phyloP scores from a whole-genome alignment of 92 coral and sea anemone genomes.

The Zoanthus gigantus region DNA sequence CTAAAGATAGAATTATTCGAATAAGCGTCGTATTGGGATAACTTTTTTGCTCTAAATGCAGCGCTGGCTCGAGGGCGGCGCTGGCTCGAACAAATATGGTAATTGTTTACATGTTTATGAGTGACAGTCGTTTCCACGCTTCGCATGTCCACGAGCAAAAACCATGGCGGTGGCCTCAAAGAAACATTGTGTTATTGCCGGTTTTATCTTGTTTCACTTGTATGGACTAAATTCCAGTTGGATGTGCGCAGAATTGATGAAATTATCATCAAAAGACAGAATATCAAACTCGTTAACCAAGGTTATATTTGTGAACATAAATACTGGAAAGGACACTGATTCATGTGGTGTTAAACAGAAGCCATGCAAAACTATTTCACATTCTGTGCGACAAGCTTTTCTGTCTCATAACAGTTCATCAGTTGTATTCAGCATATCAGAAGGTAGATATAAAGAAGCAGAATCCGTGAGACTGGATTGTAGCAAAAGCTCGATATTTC shows the following conservation, averaged over 20 bases:
- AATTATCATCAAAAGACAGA: neutral
- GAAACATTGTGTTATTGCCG: neutral
- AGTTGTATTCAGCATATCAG: constrained; percentile 10
- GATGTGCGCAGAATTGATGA: neutral
- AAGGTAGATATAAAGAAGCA: constrained; percentile 29
- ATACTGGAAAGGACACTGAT: constrained; percentile 23
- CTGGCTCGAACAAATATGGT: too few species aligned
- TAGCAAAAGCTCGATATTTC: neutral
- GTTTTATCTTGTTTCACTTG: neutral
- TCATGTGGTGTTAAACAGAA: constrained; percentile 7
- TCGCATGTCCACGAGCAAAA: neutral
- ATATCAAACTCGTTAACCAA: neutral
- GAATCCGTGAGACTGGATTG: constrained; percentile 23
- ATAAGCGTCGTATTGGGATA: too few species aligned
- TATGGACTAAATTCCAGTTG: neutral
- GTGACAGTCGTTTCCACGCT: too few species aligned
- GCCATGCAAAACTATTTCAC: constrained; percentile 33
- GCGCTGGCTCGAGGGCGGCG: too few species aligned
- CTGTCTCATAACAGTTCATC: constrained; percentile 22
- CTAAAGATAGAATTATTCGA: too few species aligned
- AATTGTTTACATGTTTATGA: too few species aligned
- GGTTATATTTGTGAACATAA: constrained; percentile 14
- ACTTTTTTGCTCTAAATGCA: too few species aligned
- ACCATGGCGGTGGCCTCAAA: constrained; percentile 22
- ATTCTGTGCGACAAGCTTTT: constrained; percentile 22